phyloP scores from a whole-genome alignment of 2,113 vertebrate genomes.

The Melanerpes aurifrons region DNA sequence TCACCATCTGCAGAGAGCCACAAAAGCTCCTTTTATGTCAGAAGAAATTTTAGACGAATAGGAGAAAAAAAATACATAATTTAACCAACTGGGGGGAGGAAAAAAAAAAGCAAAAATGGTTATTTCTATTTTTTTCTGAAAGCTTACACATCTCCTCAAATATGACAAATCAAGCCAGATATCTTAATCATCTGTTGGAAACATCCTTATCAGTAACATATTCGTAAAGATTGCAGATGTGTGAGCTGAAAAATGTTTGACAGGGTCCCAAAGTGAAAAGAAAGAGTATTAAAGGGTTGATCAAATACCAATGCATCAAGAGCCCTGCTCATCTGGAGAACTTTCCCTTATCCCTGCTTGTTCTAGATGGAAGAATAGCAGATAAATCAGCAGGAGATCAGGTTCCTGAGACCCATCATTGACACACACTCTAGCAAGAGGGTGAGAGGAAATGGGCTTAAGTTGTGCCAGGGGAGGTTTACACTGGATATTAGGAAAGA shows the following conservation, averaged over 20 bases:
- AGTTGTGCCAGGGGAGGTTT: too few species aligned
- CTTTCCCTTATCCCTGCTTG: slow-evolving; percentile 37
- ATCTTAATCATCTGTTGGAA: slow-evolving; percentile 74
- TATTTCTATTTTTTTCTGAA: slow-evolving; percentile 51
- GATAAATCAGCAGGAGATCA: slow-evolving; percentile 26
- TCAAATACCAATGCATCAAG: slow-evolving; percentile 53
- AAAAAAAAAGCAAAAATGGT: not conserved
- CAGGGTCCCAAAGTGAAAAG: slow-evolving; percentile 52
- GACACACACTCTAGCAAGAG: fast-evolving
- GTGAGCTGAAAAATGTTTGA: slow-evolving; percentile 67
- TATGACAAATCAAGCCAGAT: slow-evolving; percentile 62
- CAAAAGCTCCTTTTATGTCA: slow-evolving; percentile 53
- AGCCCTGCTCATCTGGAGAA: slow-evolving; percentile 58
- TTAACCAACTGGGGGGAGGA: not conserved
- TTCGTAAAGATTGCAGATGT: slow-evolving; percentile 67
- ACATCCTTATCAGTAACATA: slow-evolving; percentile 64
- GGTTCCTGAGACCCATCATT: not conserved
- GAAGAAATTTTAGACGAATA: slow-evolving; percentile 44
- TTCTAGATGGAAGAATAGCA: slow-evolving; percentile 50
- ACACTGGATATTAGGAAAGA: too few species aligned
- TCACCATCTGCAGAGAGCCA: slow-evolving; percentile 40
- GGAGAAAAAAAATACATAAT: slow-evolving; percentile 43
- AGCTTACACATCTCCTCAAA: slow-evolving; percentile 35
- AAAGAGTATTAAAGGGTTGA: slow-evolving; percentile 40
- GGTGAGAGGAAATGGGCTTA: too few species aligned